Evolutionary conservation across 2,113 vertebrate species (phyloP).

Genomic region (Suncus etruscus): DNA sequence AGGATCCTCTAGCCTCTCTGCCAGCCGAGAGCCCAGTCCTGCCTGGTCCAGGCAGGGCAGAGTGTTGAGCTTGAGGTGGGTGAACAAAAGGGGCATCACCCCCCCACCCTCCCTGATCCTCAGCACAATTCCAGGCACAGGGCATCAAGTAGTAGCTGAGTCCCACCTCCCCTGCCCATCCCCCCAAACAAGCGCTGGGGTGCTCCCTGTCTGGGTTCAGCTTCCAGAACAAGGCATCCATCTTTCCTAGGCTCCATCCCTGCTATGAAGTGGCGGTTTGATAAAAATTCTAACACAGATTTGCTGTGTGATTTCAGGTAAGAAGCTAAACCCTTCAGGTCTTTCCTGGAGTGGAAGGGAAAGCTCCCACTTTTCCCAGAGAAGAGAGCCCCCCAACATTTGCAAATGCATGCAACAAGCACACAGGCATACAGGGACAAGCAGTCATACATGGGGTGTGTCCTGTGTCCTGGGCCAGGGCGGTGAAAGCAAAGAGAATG

Average conservation of each 20-base stretch:
- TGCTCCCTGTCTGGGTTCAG: background rate
- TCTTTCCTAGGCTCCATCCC: background rate
- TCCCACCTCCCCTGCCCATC: background rate
- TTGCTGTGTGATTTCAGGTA: constrained; percentile 57
- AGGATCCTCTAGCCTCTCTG: background rate
- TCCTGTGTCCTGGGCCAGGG: too few species aligned
- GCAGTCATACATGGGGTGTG: background rate
- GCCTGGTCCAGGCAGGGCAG: background rate
- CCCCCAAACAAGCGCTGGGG: background rate
- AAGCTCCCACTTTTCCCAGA: constrained; percentile 1
- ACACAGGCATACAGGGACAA: background rate
- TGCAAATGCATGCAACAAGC: background rate
- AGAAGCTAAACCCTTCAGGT: constrained; percentile 55
- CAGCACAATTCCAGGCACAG: background rate
- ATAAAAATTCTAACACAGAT: constrained; percentile 34
- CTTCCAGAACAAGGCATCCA: background rate
- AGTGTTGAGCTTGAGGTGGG: background rate
- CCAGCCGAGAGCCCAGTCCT: too few species aligned
- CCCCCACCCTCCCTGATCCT: background rate
- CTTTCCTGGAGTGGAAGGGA: background rate
- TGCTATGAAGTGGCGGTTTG: background rate
- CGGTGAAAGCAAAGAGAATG: constrained; percentile 55
- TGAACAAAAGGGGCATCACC: background rate
- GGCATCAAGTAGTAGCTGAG: background rate
- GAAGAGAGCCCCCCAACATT: background rate